phyloP scores from a whole-genome alignment of 2,113 vertebrate species.

The Amazona vittata region DNA sequence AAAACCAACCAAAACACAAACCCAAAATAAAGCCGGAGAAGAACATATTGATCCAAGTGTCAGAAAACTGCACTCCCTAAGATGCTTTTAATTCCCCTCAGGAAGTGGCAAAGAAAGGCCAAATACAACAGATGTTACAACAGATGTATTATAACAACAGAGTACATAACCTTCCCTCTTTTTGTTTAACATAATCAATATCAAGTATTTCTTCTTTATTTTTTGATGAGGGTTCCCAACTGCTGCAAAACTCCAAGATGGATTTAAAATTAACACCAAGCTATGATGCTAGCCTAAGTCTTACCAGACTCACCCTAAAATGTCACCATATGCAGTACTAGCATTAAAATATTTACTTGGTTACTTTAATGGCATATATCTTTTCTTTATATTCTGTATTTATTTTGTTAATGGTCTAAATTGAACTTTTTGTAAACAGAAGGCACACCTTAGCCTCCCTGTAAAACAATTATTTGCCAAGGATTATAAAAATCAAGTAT shows the following conservation, averaged over 20 bases:
- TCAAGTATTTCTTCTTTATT: not conserved
- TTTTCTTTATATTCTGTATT: not conserved
- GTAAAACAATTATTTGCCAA: not conserved
- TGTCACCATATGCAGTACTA: not conserved
- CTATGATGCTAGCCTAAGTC: not conserved
- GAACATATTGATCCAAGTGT: not conserved
- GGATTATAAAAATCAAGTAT: not conserved
- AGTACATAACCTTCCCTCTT: not conserved
- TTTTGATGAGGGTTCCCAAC: not conserved
- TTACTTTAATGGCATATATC: not conserved
- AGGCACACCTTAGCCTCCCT: not conserved
- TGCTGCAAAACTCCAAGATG: not conserved
- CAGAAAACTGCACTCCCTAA: not conserved
- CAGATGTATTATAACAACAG: not conserved
- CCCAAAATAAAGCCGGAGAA: not conserved
- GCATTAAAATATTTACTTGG: not conserved
- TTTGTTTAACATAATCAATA: not conserved
- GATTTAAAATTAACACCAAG: not conserved
- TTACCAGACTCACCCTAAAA: not conserved
- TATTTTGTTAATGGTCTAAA: constrained; percentile 19
- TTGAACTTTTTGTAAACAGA: not conserved
- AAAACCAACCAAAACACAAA: not conserved
- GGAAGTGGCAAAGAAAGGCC: not conserved
- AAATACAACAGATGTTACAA: not conserved
- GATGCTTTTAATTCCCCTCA: not conserved